A percentile compares a stretch with the other conserved stretches of the same genome.
Evolutionary conservation across 2,888 invertebrate genomes (phyloP).

Genomic region (Thalpophila matura): DNA sequence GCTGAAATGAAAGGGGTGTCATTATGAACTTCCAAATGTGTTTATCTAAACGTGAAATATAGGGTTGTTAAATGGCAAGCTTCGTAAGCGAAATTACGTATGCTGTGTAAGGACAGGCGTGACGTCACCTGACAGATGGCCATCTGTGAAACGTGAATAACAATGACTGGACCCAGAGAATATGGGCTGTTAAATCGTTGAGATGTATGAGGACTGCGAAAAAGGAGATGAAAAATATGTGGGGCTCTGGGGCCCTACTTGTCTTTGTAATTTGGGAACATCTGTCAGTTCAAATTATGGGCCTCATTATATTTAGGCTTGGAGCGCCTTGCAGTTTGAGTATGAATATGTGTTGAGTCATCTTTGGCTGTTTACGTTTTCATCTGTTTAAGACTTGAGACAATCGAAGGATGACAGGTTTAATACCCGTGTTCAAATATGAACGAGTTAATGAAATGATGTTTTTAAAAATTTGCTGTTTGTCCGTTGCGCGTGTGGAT

Average conservation of each 20-base stretch:
- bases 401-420: no score
- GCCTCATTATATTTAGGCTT: constrained; percentile 11
- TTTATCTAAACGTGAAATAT: constrained; percentile 71
- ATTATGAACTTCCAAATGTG: constrained; percentile 70
- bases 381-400: background rate
- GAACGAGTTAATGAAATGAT: no score
- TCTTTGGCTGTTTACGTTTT: background rate
- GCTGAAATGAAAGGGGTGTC: constrained; percentile 67
- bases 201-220: constrained; percentile 34
- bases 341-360: background rate
- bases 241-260: background rate
- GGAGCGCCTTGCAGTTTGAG: background rate
- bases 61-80: constrained; percentile 61
- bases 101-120: constrained; percentile 34
- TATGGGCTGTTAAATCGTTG: constrained; percentile 50
- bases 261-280: constrained; percentile 21
- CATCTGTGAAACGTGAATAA: constrained; percentile 40
- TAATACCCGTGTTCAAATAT: no score
- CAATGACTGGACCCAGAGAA: constrained; percentile 42
- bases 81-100: constrained; percentile 62
- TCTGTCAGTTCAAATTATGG: constrained; percentile 26
- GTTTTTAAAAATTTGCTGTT: no score
- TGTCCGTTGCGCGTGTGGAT: no score
- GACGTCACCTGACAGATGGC: constrained; percentile 40
- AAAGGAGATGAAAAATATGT: constrained; percentile 38